Evolutionary conservation across 1,140 invertebrate species (phyloP).

Genomic region (Apis florea): DNA sequence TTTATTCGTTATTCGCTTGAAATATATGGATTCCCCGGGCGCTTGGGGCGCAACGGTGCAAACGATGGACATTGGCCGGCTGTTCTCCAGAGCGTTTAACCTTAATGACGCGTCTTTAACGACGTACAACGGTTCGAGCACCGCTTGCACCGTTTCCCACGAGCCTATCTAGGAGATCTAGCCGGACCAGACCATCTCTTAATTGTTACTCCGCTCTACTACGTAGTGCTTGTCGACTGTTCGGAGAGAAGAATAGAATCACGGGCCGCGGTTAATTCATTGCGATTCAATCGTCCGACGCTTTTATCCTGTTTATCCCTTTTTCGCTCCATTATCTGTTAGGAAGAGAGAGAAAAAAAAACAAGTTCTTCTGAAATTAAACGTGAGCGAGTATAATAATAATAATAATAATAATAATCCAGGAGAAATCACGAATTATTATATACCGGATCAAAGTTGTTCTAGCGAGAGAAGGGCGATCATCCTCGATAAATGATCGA

Average conservation of each 20-base stretch:
- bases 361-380: slow-evolving; percentile 4
- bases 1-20: slow-evolving; percentile 62
- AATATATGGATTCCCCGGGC: slow-evolving; percentile 43
- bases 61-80: slow-evolving; percentile 60
- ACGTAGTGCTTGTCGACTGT: slow-evolving; percentile 23
- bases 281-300: background rate
- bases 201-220: slow-evolving; percentile 71
- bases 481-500: slow-evolving; percentile 19
- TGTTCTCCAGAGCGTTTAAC: slow-evolving; percentile 74
- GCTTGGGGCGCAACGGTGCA: slow-evolving; percentile 41
- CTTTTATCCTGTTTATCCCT: too few relatives aligned
- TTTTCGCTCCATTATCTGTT: too few relatives aligned
- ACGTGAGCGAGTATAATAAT: background rate
- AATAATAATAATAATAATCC: slow-evolving; percentile 8
- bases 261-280: background rate
- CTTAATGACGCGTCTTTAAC: slow-evolving; percentile 80
- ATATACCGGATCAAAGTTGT: slow-evolving; percentile 8
- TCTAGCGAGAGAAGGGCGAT: slow-evolving; percentile 4
- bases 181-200: slow-evolving; percentile 69
- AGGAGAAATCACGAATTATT: slow-evolving; percentile 11
- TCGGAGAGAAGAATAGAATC: background rate
- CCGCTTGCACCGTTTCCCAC: slow-evolving; percentile 72
- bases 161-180: slow-evolving; percentile 58
- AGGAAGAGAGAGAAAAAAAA: too few relatives aligned
- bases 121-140: slow-evolving; percentile 70